phyloP scores from a whole-genome alignment of 2,888 invertebrate genomes.

The Sialis lutaria region DNA sequence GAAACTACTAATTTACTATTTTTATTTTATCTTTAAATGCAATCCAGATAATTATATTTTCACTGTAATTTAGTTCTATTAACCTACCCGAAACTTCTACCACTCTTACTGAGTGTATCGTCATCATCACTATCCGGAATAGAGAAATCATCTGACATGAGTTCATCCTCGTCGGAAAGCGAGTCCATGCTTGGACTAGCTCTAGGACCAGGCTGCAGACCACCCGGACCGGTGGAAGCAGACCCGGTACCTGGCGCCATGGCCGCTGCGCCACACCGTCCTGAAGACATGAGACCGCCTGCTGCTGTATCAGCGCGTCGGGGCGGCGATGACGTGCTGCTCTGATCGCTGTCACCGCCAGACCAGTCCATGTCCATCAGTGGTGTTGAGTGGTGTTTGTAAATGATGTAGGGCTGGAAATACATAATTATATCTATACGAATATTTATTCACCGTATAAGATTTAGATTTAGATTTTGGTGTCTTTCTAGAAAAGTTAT shows the following conservation, averaged over 20 bases:
- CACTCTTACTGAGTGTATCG: slow-evolving; percentile 15
- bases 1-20: no score
- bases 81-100: neutral
- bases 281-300: neutral
- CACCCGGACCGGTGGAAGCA: slow-evolving; percentile 4
- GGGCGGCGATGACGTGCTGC: slow-evolving; percentile 19
- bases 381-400: slow-evolving; percentile 10
- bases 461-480: no score
- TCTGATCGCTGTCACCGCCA: slow-evolving; percentile 22
- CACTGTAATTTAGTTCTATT: neutral
- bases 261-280: neutral
- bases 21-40: no score
- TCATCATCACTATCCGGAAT: slow-evolving; percentile 67
- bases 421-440: no score
- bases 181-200: slow-evolving; percentile 19
- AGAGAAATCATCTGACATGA: slow-evolving; percentile 55
- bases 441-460: no score
- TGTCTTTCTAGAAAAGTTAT: no score
- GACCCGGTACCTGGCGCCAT: neutral
- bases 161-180: slow-evolving; percentile 34
- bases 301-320: slow-evolving; percentile 9
- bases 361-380: slow-evolving; percentile 22
- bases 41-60: no score
- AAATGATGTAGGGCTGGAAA: no score
- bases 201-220: slow-evolving; percentile 11